These are phyloP conservation scores for Yponomeuta evonymella DNA, from an alignment of 2,888 invertebrate species.

Conservation along the genomic window DNA sequence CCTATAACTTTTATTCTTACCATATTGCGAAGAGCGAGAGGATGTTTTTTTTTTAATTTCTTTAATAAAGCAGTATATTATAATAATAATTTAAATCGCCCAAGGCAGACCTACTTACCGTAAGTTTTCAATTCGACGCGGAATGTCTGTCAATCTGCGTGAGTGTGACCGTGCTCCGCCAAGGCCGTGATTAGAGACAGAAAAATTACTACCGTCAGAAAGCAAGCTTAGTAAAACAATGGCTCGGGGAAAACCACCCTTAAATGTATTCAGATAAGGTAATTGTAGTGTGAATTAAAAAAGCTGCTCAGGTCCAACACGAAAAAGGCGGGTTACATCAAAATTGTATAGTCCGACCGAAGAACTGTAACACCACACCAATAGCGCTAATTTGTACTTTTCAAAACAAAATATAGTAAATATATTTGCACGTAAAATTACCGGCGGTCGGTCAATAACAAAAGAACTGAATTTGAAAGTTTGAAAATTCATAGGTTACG, in stretches of 20 bases:
- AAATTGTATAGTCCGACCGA: conserved; percentile 10
- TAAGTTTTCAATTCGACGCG: not conserved
- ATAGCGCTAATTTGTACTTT: not conserved
- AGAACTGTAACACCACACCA: not conserved
- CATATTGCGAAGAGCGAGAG: too few relatives aligned
- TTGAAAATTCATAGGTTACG: conserved; percentile 7
- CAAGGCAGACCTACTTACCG: not conserved
- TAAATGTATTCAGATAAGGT: not conserved
- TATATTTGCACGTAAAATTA: not conserved
- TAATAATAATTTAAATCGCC: not conserved
- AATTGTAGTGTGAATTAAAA: not conserved
- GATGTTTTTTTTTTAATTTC: not conserved
- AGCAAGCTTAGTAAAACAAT: not conserved
- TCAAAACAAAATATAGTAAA: not conserved
- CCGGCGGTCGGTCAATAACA: not conserved
- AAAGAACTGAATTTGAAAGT: not conserved
- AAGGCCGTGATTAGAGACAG: conserved; percentile 8
- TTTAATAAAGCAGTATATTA: not conserved
- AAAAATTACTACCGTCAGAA: conserved; percentile 1
- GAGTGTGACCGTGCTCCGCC: conserved; percentile 1
- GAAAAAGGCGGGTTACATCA: conserved; percentile 9
- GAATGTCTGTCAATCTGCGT: conserved; percentile 39
- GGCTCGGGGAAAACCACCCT: not conserved
- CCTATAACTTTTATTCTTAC: too few relatives aligned
- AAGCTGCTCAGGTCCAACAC: conserved; percentile 1